A percentile compares a stretch with the other conserved stretches of the same genome.
These are phyloP conservation scores for Corella eumyota DNA, from an alignment of 23 tunicate genomes.

Conservation along the genomic window DNA sequence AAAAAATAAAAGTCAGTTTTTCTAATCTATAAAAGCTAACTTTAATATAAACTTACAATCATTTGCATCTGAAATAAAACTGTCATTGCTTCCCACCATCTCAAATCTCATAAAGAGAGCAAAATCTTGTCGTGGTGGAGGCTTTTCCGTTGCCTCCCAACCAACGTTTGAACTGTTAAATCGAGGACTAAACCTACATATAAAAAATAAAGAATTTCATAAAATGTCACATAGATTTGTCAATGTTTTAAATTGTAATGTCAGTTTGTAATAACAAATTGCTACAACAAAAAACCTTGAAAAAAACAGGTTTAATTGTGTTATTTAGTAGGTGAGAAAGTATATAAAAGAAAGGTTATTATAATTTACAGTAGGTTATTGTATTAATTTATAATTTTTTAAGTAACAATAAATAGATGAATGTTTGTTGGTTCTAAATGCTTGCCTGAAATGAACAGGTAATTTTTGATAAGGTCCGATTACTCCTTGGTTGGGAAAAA, in stretches of 20 bases:
- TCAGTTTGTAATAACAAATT: not conserved
- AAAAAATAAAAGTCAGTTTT: not conserved
- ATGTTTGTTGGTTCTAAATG: not conserved
- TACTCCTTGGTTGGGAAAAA: constrained; percentile 76
- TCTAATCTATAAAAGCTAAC: not conserved
- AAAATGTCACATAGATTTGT: too few relatives aligned
- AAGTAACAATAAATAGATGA: too few relatives aligned
- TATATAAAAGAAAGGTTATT: too few relatives aligned
- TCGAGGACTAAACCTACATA: constrained; percentile 80
- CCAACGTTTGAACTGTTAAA: constrained; percentile 73
- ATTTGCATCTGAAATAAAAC: constrained; percentile 18
- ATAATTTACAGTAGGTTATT: too few relatives aligned
- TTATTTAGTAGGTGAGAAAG: too few relatives aligned
- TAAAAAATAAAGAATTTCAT: not conserved
- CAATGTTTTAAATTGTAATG: not conserved
- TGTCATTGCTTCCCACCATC: constrained; percentile 91
- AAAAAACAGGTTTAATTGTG: too few relatives aligned
- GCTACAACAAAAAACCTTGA: too few relatives aligned
- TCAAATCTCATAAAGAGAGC: constrained; percentile 77
- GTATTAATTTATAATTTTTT: too few relatives aligned
- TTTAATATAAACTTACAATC: constrained; percentile 15
- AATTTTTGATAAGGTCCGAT: constrained; percentile 82
- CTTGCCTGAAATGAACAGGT: constrained; percentile 74
- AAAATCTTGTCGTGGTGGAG: constrained; percentile 92
- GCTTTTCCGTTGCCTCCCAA: constrained; percentile 82